Conservation (phyloP, 2,797 vertebrate species). For the Chiroxiphia lanceolata region DNA sequence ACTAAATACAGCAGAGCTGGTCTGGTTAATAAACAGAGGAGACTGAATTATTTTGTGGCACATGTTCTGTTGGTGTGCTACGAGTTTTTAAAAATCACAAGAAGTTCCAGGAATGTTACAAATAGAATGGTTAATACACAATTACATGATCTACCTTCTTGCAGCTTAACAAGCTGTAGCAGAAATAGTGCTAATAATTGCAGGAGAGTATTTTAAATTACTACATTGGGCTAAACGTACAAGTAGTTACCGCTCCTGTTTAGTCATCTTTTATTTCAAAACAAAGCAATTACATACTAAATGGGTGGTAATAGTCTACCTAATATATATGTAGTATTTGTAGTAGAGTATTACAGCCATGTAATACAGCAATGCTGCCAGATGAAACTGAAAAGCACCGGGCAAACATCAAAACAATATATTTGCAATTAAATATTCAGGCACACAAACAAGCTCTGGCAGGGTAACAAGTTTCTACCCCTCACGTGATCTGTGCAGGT, state of each 20-base stretch:
- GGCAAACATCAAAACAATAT: background rate
- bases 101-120: background rate
- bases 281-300: background rate
- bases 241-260: background rate
- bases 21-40: background rate
- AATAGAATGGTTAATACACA: background rate
- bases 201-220: background rate
- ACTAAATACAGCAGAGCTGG: background rate
- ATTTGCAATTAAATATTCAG: background rate
- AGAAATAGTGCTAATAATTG: background rate
- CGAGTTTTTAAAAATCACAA: background rate
- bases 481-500: background rate
- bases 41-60: background rate
- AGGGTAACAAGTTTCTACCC: background rate
- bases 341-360: background rate
- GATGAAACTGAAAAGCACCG: background rate
- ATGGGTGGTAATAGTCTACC: background rate
- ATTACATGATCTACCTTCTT: background rate
- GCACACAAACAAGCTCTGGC: background rate
- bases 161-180: background rate
- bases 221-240: background rate
- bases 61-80: background rate
- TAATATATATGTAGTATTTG: background rate
- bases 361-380: background rate
- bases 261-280: background rate